Conservation (phyloP, 2,797 vertebrate species). For the Squalus acanthias region DNA sequence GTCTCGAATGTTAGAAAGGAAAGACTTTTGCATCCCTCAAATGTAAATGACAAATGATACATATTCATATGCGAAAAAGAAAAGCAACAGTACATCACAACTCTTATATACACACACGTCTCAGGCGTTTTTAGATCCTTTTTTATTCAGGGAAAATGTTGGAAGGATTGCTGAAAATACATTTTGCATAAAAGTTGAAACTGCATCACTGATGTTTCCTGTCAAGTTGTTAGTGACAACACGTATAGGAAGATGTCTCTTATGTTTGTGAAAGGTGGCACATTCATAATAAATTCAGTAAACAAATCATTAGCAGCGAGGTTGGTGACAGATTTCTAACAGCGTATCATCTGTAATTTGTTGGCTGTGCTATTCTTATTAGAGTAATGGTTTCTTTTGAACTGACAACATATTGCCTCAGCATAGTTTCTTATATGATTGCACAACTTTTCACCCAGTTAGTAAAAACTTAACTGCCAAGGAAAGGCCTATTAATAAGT, state of each 20-base stretch:
- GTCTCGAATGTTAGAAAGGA: not conserved
- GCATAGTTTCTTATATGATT: slow-evolving; percentile 26
- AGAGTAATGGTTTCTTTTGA: slow-evolving; percentile 17
- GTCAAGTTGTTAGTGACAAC: slow-evolving; percentile 24
- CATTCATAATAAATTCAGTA: slow-evolving; percentile 30
- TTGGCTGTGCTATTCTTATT: slow-evolving; percentile 8
- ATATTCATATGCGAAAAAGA: not conserved
- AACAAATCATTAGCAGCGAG: slow-evolving; percentile 31
- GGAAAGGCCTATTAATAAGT: not conserved
- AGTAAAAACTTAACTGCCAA: not conserved
- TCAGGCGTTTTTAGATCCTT: not conserved
- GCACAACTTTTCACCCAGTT: slow-evolving; percentile 13
- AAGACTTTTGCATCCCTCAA: not conserved
- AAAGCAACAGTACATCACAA: not conserved
- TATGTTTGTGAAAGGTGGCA: slow-evolving; percentile 28
- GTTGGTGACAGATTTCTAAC: slow-evolving; percentile 34
- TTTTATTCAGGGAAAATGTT: not conserved
- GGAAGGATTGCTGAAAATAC: not conserved
- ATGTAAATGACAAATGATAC: not conserved
- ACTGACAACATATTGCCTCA: slow-evolving; percentile 17
- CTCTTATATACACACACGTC: not conserved
- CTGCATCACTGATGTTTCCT: slow-evolving; percentile 20
- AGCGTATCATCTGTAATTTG: slow-evolving; percentile 31
- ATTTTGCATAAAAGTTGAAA: slow-evolving; percentile 28
- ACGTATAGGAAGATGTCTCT: slow-evolving; percentile 1